A percentile compares a stretch with the other conserved stretches of the same genome.
Evolutionary conservation across 2,113 vertebrate genomes (phyloP).

Genomic region (Tupaia tana): DNA sequence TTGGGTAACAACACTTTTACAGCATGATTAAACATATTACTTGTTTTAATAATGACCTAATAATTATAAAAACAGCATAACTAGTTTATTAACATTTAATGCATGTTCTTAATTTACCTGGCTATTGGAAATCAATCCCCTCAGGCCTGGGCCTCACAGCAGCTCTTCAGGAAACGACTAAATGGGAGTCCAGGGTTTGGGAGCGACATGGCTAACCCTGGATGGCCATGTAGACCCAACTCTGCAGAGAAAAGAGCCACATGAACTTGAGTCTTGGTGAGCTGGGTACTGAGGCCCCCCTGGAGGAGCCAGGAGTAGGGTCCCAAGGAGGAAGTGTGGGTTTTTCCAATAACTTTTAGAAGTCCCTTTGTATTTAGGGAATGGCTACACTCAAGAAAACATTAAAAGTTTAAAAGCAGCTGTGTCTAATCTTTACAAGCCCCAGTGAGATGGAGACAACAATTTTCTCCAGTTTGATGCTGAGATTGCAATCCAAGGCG

Average conservation of each 20-base stretch:
- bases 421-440: background rate
- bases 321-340: fast-evolving
- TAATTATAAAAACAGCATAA: background rate
- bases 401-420: background rate
- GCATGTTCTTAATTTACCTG: background rate
- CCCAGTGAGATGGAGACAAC: background rate
- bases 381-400: background rate
- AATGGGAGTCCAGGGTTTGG: background rate
- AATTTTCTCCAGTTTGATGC: background rate
- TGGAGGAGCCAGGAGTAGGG: background rate
- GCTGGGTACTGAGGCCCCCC: too few relatives aligned
- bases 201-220: too few relatives aligned
- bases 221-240: fast-evolving
- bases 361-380: background rate
- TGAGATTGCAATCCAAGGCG: background rate
- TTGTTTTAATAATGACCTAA: background rate
- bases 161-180: fast-evolving
- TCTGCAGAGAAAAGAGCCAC: fast-evolving
- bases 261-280: too few relatives aligned
- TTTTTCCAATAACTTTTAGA: too few relatives aligned
- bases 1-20: background rate
- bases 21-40: background rate
- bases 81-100: background rate
- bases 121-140: background rate
- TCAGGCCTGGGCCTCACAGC: fast-evolving